Base-by-base conservation (phyloP, 2,888 invertebrate species). In the Eretmocerus hayati region DNA sequence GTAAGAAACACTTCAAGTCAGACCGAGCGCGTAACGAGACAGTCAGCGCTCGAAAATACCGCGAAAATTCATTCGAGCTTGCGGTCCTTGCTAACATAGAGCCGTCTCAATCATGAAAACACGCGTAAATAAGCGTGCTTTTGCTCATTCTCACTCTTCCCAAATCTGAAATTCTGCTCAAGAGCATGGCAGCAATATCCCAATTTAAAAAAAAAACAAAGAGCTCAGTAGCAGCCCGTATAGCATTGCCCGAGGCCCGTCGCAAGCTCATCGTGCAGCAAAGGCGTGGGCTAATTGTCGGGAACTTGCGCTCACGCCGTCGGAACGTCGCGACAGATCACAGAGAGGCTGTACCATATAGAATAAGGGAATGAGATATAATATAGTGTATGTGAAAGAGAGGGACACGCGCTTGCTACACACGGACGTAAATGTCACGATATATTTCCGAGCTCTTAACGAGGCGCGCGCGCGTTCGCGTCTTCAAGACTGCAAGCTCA, bases 391-490 rank as follows among this genome's bases (percentile, higher is more conserved):
- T 15, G n/a, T 4, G 33, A 33, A 33, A 8, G 33, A 16, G 33
- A 59, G 59, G 46, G 55, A 45, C 43, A 52, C 38, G 59, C 59
- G 61, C 59, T 59, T 59, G 56, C 58, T 59, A 59, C 62, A 59
- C 54, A 57, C 59, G 66, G 58, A 58, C 62, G 66, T 69, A 67
- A 69, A 62, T 66, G 69, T 69, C 69, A 65, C 67, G 63, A 68
- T 68, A 68, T 67, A 68, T 69, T 67, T 68, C 65, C 36, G 50
- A 8, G 41, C 59, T 66, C 64, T 69, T 69, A 69, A 69, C 69
- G 69, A 69, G 69, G 66, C 69, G 63, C 45, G 36, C 45, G n/a
- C 22, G 18, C 39, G 26, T 19, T 21, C 61, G 56, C 19, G 36
- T 36, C 11, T 15, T 5, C 36, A 11, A 20, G 16, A 18, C 26